These are phyloP conservation scores for Odontophorus gujanensis DNA, from an alignment of 2,113 vertebrate genomes.

Conservation along the genomic window DNA sequence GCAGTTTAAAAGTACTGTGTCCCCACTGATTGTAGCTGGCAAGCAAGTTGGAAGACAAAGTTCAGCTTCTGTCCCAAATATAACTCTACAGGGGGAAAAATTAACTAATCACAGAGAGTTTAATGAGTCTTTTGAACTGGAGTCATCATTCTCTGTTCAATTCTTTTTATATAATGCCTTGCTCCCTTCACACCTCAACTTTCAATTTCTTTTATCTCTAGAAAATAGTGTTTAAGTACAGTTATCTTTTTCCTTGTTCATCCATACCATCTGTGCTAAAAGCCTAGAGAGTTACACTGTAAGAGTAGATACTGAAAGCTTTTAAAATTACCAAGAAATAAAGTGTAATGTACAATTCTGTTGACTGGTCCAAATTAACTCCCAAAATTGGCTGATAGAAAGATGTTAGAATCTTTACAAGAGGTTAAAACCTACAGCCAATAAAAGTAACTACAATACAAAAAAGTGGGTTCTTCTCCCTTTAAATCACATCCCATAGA, in stretches of 20 bases:
- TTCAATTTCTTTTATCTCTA: neutral
- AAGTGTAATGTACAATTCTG: neutral
- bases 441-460: conserved; percentile 35
- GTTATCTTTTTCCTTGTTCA: conserved; percentile 29
- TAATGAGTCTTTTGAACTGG: conserved; percentile 19
- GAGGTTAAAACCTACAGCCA: conserved; percentile 52
- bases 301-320: conserved; percentile 7
- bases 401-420: conserved; percentile 35
- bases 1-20: neutral
- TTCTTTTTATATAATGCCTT: neutral
- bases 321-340: conserved; percentile 31
- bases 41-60: conserved; percentile 15
- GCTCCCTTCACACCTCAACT: neutral
- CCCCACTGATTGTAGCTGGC: neutral
- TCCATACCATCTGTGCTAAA: conserved; percentile 32
- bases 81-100: neutral
- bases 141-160: neutral
- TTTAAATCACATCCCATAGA: conserved; percentile 63
- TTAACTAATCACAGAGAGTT: conserved; percentile 14
- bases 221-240: conserved; percentile 6
- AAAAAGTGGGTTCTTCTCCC: conserved; percentile 50
- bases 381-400: conserved; percentile 18
- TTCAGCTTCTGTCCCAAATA: neutral
- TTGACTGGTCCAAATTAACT: conserved; percentile 45
- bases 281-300: neutral